Conservation (phyloP, 2,888 invertebrate species). For the Drosophila histrio region DNA sequence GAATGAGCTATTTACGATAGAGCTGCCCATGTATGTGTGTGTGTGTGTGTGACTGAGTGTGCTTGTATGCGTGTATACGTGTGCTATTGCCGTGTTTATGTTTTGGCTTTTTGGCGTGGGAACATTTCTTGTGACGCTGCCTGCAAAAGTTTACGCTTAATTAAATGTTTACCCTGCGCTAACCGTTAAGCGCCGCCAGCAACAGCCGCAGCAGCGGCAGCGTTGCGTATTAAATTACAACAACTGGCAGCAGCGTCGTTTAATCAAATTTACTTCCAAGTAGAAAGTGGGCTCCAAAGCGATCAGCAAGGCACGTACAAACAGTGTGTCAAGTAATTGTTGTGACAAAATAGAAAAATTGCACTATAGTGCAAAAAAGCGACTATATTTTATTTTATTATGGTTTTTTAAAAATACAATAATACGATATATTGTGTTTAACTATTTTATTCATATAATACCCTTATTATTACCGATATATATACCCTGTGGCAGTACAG, state of each 20-base stretch:
- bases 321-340: background rate
- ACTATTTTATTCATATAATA: no score
- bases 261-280: conserved; percentile 60
- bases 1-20: conserved; percentile 59
- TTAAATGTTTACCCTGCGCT: conserved; percentile 69
- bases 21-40: conserved; percentile 3
- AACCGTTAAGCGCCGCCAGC: conserved; percentile 52
- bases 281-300: conserved; percentile 43
- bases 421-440: no score
- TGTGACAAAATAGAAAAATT: no score
- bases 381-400: no score
- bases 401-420: no score
- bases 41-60: background rate
- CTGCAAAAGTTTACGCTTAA: conserved; percentile 68
- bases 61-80: conserved; percentile 5
- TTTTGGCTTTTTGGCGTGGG: conserved; percentile 63
- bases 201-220: background rate
- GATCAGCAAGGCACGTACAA: conserved; percentile 23
- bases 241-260: conserved; percentile 43
- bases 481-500: no score
- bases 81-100: conserved; percentile 34
- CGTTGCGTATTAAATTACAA: conserved; percentile 20
- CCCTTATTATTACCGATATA: no score
- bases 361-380: no score
- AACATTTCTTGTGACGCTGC: conserved; percentile 54